Percentiles rank a stretch among this genome's conserved stretches.
Evolutionary conservation across 2,888 invertebrate genomes (phyloP).

Genomic region (Spilosoma lubricipeda): DNA sequence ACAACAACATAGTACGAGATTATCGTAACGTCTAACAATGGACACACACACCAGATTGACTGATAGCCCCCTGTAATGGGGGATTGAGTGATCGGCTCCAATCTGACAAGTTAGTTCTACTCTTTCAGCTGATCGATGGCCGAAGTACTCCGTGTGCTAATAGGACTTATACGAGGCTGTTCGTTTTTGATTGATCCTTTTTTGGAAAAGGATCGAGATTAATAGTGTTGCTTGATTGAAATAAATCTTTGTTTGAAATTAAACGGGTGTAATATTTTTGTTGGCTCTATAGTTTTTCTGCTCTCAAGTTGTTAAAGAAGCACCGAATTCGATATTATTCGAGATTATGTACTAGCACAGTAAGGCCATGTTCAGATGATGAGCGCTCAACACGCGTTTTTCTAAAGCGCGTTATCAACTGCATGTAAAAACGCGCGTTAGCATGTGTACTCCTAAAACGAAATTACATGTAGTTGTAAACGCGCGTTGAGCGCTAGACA

Average conservation of each 20-base stretch:
- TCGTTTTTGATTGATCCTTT: slow-evolving; percentile 72
- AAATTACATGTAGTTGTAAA: too few relatives aligned
- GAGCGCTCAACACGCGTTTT: too few relatives aligned
- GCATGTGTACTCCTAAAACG: too few relatives aligned
- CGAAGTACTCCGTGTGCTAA: slow-evolving; percentile 55
- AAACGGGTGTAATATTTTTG: background rate
- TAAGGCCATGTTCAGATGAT: too few relatives aligned
- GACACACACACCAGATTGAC: slow-evolving; percentile 65
- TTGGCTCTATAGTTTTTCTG: background rate
- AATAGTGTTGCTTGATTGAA: slow-evolving; percentile 29
- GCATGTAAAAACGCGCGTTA: too few relatives aligned
- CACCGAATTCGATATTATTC: background rate
- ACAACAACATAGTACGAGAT: background rate
- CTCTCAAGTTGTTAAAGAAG: background rate
- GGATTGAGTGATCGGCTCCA: slow-evolving; percentile 83
- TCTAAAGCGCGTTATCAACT: too few relatives aligned
- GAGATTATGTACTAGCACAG: too few relatives aligned
- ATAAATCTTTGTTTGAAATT: slow-evolving; percentile 6
- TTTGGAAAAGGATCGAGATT: slow-evolving; percentile 46
- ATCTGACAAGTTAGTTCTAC: slow-evolving; percentile 84
- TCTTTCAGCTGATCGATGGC: slow-evolving; percentile 77
- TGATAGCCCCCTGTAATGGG: slow-evolving; percentile 81
- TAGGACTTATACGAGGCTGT: slow-evolving; percentile 57
- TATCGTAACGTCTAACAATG: slow-evolving; percentile 50
- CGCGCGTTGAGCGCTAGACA: too few relatives aligned